Evolutionary conservation across 2,888 invertebrate genomes (phyloP).

Genomic region (Epistrophella euchroma): DNA sequence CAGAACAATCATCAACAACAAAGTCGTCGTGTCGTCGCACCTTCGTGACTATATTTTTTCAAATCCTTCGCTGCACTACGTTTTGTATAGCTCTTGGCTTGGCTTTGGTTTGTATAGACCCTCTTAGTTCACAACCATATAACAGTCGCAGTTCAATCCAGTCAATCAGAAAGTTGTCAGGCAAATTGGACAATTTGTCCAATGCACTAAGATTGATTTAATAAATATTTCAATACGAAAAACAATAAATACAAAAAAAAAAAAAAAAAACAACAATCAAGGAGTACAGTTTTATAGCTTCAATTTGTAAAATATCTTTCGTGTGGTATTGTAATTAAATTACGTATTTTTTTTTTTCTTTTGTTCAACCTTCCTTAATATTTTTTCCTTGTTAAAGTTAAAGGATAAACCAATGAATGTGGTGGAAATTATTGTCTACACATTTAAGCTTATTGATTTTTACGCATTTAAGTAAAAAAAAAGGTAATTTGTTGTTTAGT

Average conservation of each 20-base stretch:
- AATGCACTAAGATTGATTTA: conserved; percentile 65
- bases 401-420: conserved; percentile 27
- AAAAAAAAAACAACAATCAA: conserved; percentile 4
- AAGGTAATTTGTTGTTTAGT: neutral
- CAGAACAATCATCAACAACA: conserved; percentile 24
- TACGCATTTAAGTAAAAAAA: conserved; percentile 37
- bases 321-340: conserved; percentile 58
- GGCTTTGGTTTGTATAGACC: conserved; percentile 16
- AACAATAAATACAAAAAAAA: conserved; percentile 19
- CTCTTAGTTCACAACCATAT: neutral
- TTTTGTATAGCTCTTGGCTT: neutral
- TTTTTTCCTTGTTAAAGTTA: neutral
- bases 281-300: conserved; percentile 39
- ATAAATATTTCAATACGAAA: conserved; percentile 65
- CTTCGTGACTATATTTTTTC: conserved; percentile 67
- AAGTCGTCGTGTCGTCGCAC: conserved; percentile 39
- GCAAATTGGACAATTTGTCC: conserved; percentile 76
- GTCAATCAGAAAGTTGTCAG: conserved; percentile 73
- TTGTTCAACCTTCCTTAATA: conserved; percentile 13
- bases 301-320: conserved; percentile 42
- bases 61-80: conserved; percentile 20
- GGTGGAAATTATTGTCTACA: conserved; percentile 15
- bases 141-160: too few relatives aligned
- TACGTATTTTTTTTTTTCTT: conserved; percentile 13
- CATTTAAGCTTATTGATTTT: conserved; percentile 46